Evolutionary conservation across 2,113 vertebrate genomes (phyloP).

Genomic region (Embiotoca jacksoni): DNA sequence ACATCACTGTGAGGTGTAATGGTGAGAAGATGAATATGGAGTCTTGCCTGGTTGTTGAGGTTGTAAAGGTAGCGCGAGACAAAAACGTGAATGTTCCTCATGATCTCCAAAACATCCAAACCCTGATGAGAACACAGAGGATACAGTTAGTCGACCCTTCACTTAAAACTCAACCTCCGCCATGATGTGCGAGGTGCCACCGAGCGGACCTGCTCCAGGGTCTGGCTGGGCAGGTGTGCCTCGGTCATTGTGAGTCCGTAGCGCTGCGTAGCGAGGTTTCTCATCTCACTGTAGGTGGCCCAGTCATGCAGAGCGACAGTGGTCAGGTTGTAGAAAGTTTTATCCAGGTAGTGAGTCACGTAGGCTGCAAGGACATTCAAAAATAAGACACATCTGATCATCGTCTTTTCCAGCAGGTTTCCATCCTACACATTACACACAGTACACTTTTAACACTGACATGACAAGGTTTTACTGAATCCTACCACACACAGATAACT

Average conservation of each 20-base stretch:
- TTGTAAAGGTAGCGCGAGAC: conserved; percentile 99
- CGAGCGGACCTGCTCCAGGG: conserved; percentile 92
- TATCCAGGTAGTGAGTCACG: conserved; percentile 98
- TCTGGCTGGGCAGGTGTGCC: conserved; percentile 98
- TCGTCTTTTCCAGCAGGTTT: conserved; percentile 2
- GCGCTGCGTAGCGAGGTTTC: conserved; percentile 95
- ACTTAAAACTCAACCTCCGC: background rate
- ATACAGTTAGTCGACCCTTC: background rate
- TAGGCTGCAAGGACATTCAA: conserved; percentile 84
- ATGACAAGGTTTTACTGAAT: no score
- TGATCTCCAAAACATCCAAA: conserved; percentile 98
- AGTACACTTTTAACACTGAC: no score
- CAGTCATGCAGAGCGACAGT: conserved; percentile 98
- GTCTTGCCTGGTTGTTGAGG: conserved; percentile 96
- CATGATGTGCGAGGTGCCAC: rapidly evolving
- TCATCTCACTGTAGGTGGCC: conserved; percentile 99
- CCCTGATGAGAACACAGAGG: conserved; percentile 85
- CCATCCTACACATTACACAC: no score
- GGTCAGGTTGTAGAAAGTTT: conserved; percentile 98
- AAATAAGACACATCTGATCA: background rate
- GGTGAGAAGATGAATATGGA: rapidly evolving
- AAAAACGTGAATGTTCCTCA: conserved; percentile 99
- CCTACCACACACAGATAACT: no score
- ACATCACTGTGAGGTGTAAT: background rate
- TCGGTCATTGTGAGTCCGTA: conserved; percentile 97